Conservation (phyloP, 2,113 vertebrate genomes). For the Rhodinocichla rosea region DNA sequence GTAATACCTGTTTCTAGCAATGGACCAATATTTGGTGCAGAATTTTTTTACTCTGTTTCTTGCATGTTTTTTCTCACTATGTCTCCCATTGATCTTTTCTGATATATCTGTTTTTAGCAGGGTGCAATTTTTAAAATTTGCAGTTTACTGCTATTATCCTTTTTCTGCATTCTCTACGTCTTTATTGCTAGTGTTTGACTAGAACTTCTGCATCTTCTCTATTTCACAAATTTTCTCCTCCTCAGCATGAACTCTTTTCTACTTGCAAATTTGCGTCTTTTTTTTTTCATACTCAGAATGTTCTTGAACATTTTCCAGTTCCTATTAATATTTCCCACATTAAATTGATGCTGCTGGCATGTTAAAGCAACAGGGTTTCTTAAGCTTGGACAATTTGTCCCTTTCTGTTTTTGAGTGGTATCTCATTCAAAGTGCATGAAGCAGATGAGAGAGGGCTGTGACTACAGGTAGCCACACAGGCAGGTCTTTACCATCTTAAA, state of each 20-base stretch:
- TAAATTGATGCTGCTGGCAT: constrained; percentile 27
- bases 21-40: neutral
- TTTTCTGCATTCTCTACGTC: neutral
- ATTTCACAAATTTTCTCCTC: neutral
- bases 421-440: neutral
- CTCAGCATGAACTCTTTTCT: neutral
- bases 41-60: neutral
- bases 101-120: neutral
- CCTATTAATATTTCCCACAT: constrained; percentile 53
- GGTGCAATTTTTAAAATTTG: neutral
- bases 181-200: neutral
- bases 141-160: neutral
- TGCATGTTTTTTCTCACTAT: neutral
- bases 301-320: constrained; percentile 61
- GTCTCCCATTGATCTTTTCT: neutral
- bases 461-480: neutral
- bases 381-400: constrained; percentile 33
- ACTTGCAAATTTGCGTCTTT: neutral
- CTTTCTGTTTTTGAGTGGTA: neutral
- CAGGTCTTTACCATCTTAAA: neutral
- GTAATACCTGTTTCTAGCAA: neutral
- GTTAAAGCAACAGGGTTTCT: neutral
- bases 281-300: neutral
- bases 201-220: neutral
- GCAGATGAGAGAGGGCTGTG: neutral